Evolutionary conservation across 2,113 vertebrate species (phyloP).

Genomic region (Diadophis punctatus): DNA sequence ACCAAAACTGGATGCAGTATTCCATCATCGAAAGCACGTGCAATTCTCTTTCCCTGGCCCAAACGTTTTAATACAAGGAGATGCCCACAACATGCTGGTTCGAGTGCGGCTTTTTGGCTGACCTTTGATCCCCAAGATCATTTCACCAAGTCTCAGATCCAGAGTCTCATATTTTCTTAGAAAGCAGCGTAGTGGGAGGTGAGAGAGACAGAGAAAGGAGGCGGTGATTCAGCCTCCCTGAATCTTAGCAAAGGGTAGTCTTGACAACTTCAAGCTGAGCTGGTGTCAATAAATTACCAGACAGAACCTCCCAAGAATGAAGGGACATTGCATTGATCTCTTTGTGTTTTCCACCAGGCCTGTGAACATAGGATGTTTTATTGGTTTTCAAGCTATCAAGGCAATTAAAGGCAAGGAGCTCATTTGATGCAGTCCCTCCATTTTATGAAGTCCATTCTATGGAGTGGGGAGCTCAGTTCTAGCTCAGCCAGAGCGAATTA

Average conservation of each 20-base stretch:
- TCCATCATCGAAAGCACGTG: too few relatives aligned
- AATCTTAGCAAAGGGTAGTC: background rate
- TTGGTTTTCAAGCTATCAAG: conserved; percentile 8
- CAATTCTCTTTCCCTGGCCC: background rate
- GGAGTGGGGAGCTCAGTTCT: background rate
- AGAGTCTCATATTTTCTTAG: background rate
- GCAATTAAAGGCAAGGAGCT: conserved; percentile 3
- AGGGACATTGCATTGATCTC: conserved; percentile 13
- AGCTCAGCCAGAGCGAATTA: background rate
- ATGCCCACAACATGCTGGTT: background rate
- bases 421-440: conserved; percentile 4
- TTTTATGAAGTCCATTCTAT: background rate
- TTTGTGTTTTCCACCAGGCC: conserved; percentile 18
- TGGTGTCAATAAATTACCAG: conserved; percentile 20
- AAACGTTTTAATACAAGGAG: background rate
- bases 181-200: background rate
- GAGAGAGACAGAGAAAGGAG: background rate
- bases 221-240: background rate
- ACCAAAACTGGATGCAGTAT: too few relatives aligned
- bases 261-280: background rate
- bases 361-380: conserved; percentile 2
- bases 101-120: background rate
- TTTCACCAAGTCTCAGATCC: background rate
- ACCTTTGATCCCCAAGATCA: background rate
- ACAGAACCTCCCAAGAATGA: background rate